A percentile compares a stretch with the other conserved stretches of the same genome.
phyloP scores from a whole-genome alignment of 2,797 vertebrate species.

The Syndactyla subalaris region DNA sequence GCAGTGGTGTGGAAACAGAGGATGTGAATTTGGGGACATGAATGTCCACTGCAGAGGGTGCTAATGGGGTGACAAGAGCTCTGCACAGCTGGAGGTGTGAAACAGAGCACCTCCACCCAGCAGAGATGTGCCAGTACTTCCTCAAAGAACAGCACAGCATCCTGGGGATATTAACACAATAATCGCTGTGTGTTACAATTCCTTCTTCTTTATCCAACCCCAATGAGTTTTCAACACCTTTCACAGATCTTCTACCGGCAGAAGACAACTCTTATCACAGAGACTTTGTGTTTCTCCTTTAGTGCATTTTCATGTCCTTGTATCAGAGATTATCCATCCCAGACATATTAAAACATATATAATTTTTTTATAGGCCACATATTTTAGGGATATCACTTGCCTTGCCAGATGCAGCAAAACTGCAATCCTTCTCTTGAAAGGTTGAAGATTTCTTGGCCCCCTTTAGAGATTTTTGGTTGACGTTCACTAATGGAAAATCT shows the following conservation, averaged over 20 bases:
- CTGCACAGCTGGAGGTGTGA: neutral
- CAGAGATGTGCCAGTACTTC: neutral
- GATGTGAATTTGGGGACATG: neutral
- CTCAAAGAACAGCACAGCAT: neutral
- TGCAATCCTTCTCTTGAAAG: neutral
- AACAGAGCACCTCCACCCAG: neutral
- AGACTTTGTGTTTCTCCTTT: neutral
- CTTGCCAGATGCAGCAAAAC: neutral
- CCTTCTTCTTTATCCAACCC: neutral
- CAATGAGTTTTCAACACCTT: neutral
- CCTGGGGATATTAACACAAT: neutral
- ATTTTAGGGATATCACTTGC: neutral
- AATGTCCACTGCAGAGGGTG: neutral
- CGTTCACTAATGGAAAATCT: neutral
- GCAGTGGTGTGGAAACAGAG: neutral
- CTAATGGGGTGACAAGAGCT: neutral
- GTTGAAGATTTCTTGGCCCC: neutral
- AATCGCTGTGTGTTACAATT: neutral
- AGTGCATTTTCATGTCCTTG: neutral
- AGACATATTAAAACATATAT: fast-evolving
- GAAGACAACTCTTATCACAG: neutral
- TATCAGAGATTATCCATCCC: neutral
- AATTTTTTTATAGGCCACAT: neutral
- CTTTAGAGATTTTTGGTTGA: neutral
- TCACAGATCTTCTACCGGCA: neutral